Evolutionary conservation across 2,113 vertebrate genomes (phyloP).

Genomic region (Myotis lucifugus): DNA sequence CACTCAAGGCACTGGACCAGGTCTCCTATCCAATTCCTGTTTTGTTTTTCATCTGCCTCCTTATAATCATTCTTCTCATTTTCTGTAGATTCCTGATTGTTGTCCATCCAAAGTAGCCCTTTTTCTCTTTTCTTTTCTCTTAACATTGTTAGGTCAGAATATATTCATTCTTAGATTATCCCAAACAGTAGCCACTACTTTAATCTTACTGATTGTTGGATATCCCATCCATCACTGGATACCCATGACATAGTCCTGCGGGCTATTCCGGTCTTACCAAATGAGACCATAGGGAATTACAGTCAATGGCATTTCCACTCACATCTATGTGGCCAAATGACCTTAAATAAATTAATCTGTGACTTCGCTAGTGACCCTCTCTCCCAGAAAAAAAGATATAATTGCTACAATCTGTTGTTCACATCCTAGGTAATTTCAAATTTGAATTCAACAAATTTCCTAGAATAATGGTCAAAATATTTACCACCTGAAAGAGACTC

Average conservation of each 20-base stretch:
- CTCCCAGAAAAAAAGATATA: neutral
- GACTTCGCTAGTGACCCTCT: neutral
- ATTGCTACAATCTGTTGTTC: neutral
- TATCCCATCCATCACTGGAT: neutral
- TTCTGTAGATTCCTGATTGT: neutral
- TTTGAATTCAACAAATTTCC: conserved; percentile 49
- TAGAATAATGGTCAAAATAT: neutral
- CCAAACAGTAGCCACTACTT: conserved; percentile 14
- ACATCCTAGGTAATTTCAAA: neutral
- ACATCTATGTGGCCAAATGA: neutral
- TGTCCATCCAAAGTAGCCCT: neutral
- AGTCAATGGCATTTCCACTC: conserved; percentile 12
- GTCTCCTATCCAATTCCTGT: neutral
- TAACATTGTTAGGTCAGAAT: conserved; percentile 5
- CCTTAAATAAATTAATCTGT: neutral
- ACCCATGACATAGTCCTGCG: neutral
- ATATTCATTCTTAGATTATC: conserved; percentile 42
- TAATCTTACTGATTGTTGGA: neutral
- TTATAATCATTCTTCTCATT: conserved; percentile 8
- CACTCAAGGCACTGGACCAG: neutral
- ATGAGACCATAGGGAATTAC: neutral
- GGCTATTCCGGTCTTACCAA: neutral
- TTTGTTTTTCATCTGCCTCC: conserved; percentile 34
- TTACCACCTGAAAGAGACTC: neutral
- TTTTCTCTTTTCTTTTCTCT: conserved; percentile 29